Conservation (phyloP, 2,113 vertebrate genomes). For the Pitta sordida region DNA sequence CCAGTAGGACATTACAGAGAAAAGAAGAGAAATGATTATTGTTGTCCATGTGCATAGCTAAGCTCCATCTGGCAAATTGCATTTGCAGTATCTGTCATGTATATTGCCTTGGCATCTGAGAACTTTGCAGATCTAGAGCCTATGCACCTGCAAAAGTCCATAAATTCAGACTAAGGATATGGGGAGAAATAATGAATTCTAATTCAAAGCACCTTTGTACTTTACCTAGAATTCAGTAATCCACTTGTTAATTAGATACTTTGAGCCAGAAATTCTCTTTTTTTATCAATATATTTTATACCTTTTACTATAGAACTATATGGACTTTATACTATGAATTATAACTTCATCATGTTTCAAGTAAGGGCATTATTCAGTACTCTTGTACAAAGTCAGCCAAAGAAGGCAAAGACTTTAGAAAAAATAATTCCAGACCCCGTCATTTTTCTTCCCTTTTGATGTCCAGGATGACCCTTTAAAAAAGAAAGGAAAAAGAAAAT, state of each 20-base stretch:
- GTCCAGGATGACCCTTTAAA: neutral
- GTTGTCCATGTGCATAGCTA: neutral
- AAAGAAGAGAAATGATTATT: neutral
- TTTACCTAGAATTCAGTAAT: neutral
- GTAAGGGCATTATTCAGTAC: neutral
- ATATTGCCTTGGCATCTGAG: neutral
- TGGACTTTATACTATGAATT: neutral
- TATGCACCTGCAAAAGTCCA: neutral
- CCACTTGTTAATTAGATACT: neutral
- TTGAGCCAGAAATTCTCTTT: neutral
- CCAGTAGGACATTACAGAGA: neutral
- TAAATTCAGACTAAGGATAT: neutral
- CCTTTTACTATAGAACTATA: neutral
- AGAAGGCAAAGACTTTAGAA: neutral
- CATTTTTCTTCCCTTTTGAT: neutral
- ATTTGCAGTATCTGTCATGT: neutral
- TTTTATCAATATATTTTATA: neutral
- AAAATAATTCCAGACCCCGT: neutral
- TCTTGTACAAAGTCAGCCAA: neutral
- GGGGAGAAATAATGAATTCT: neutral
- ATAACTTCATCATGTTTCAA: neutral
- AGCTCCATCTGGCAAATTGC: neutral
- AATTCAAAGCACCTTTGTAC: neutral
- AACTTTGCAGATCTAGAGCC: neutral
- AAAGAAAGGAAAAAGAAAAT: neutral